Conservation (phyloP, 2,113 vertebrate genomes). For the Arvicanthis niloticus region DNA sequence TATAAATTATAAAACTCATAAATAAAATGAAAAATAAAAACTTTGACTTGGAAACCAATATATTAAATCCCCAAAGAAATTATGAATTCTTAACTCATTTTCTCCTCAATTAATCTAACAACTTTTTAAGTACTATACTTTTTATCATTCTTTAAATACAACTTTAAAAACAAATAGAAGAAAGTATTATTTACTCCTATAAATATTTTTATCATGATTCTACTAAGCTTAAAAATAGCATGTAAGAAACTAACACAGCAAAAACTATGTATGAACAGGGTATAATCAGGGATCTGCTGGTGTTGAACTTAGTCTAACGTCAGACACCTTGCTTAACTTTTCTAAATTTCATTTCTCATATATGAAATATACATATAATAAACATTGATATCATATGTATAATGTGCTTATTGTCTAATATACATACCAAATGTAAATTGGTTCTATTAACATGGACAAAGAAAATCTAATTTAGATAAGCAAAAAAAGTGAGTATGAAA, state of each 20-base stretch:
- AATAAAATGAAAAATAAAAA: conserved; percentile 43
- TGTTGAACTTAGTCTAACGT: conserved; percentile 51
- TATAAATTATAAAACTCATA: conserved; percentile 53
- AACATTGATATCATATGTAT: too few relatives aligned
- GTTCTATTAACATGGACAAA: too few relatives aligned
- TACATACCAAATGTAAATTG: too few relatives aligned
- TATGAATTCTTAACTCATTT: conserved; percentile 25
- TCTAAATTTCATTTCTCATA: conserved; percentile 48
- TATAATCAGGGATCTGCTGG: neutral
- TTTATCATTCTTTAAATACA: neutral
- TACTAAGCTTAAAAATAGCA: conserved; percentile 61
- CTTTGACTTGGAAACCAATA: conserved; percentile 51
- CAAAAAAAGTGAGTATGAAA: conserved; percentile 58
- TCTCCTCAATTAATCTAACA: neutral
- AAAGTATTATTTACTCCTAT: conserved; percentile 30
- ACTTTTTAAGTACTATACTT: conserved; percentile 25
- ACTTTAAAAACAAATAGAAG: conserved; percentile 60
- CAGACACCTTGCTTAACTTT: conserved; percentile 27
- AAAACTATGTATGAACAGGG: conserved; percentile 41
- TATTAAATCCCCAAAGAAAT: conserved; percentile 27
- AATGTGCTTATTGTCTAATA: too few relatives aligned
- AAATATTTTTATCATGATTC: conserved; percentile 49
- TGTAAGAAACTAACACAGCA: conserved; percentile 39
- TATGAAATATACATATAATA: too few relatives aligned
- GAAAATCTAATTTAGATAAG: too few relatives aligned